Percentiles rank a stretch among this genome's conserved stretches.
Conservation (phyloP, 2,888 invertebrate genomes). For the Emmelina monodactyla region DNA sequence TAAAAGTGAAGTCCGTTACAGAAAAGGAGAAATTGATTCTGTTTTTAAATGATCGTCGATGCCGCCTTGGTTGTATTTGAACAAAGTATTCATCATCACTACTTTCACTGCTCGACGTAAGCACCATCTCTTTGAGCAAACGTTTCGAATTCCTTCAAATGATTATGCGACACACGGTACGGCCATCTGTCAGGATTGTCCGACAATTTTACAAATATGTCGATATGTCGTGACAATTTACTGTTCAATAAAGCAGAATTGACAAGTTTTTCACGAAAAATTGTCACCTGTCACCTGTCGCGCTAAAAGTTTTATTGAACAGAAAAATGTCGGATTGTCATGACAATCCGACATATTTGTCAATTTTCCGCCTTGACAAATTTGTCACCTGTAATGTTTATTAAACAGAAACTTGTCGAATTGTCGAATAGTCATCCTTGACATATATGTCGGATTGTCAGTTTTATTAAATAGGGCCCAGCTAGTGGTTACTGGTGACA, state of each 20-base stretch:
- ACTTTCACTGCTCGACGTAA: constrained; percentile 7
- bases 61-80: constrained; percentile 6
- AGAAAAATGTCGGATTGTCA: no score
- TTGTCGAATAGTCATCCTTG: no score
- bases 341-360: no score
- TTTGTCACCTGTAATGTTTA: no score
- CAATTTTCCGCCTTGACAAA: no score
- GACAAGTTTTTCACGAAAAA: no score
- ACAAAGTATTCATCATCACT: constrained; percentile 11
- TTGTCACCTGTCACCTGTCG: no score
- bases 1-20: constrained; percentile 3
- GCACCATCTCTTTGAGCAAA: neutral
- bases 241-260: neutral
- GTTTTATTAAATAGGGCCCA: no score
- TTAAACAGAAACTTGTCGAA: no score
- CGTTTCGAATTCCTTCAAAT: neutral
- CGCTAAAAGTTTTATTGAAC: neutral
- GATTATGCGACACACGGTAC: neutral
- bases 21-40: constrained; percentile 8
- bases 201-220: neutral
- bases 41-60: constrained; percentile 7
- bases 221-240: constrained; percentile 1
- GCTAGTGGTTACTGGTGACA: no score
- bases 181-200: constrained; percentile 2
- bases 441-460: no score